Percentiles rank a stretch among this genome's conserved stretches.
Evolutionary conservation across 1,140 invertebrate species (phyloP).

Genomic region (Euschistus heros): DNA sequence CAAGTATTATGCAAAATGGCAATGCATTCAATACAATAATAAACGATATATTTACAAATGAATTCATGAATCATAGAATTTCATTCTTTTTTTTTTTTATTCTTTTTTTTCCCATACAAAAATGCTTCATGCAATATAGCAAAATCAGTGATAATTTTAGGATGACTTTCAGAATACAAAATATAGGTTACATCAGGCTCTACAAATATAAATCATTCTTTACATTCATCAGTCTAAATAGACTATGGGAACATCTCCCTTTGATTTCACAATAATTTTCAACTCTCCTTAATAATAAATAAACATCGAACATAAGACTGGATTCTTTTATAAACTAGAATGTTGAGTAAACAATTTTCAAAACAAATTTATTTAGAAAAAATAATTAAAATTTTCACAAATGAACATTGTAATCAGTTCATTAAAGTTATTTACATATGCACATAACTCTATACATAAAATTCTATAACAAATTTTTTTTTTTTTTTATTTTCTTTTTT

Average conservation of each 20-base stretch:
- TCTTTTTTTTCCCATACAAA: no score
- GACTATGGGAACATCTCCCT: background rate
- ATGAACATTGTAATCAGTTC: background rate
- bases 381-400: constrained; percentile 6
- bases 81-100: no score
- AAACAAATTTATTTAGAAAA: background rate
- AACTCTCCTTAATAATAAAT: constrained; percentile 5
- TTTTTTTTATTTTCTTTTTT: background rate
- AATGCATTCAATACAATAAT: no score
- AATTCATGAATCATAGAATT: no score
- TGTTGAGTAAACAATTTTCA: background rate
- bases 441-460: constrained; percentile 6
- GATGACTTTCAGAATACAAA: no score
- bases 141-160: no score
- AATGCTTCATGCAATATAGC: no score
- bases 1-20: no score
- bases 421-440: constrained; percentile 9
- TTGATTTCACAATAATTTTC: background rate
- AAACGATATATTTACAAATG: no score
- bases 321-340: background rate
- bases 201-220: no score
- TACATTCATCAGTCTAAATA: background rate
- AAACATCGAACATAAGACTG: background rate
- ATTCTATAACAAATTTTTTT: constrained; percentile 5
- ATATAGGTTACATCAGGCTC: no score